Evolutionary conservation across 2,888 invertebrate species (phyloP).

Genomic region (Agrotis puta): DNA sequence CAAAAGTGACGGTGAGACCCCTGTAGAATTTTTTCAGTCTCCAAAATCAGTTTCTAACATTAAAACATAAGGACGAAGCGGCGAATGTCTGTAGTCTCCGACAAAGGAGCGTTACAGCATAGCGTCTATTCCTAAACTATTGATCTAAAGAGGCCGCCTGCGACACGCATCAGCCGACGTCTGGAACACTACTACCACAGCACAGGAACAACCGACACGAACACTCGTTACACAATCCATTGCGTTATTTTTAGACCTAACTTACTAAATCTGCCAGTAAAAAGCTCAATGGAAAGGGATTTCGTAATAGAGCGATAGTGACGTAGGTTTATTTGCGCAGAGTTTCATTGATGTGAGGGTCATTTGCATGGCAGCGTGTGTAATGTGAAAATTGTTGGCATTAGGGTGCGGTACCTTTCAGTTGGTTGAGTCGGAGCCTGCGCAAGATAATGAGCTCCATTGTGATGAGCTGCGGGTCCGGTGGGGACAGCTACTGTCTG

Average conservation of each 20-base stretch:
- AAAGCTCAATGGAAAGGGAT: constrained; percentile 59
- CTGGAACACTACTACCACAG: constrained; percentile 53
- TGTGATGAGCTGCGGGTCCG: constrained; percentile 74
- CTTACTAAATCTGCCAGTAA: constrained; percentile 31
- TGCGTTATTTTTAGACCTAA: constrained; percentile 59
- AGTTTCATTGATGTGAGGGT: constrained; percentile 60
- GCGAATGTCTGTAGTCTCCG: constrained; percentile 13
- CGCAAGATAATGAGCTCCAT: constrained; percentile 78
- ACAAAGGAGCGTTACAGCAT: constrained; percentile 44
- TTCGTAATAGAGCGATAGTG: constrained; percentile 52
- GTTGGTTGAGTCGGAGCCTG: constrained; percentile 70
- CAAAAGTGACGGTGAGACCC: background rate
- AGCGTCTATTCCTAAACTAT: constrained; percentile 62
- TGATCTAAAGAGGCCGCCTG: constrained; percentile 62
- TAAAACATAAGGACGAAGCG: background rate
- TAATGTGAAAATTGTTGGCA: constrained; percentile 60
- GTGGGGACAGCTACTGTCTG: constrained; percentile 79
- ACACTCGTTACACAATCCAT: constrained; percentile 59
- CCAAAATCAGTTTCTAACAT: background rate
- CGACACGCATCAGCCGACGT: constrained; percentile 66
- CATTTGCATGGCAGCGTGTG: constrained; percentile 63
- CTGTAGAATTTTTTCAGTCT: background rate
- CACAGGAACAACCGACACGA: constrained; percentile 47
- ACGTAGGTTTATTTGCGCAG: constrained; percentile 54
- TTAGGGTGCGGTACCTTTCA: constrained; percentile 77